A percentile compares a stretch with the other conserved stretches of the same genome.
Evolutionary conservation across 2,113 vertebrate genomes (phyloP).

Genomic region (Labeo rohita): DNA sequence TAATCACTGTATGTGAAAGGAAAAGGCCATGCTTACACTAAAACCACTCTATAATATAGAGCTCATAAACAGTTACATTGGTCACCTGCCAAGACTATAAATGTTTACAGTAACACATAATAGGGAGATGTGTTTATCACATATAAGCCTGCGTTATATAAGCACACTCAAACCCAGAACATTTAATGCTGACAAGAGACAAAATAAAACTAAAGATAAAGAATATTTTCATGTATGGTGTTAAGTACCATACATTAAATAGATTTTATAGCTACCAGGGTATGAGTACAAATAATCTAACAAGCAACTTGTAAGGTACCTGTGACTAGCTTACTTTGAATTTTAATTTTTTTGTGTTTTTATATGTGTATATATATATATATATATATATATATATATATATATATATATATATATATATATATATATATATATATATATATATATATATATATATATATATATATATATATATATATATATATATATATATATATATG

Average conservation of each 20-base stretch:
- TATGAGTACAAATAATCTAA: not conserved
- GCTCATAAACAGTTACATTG: conserved; percentile 41
- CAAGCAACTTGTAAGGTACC: not conserved
- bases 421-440: too few relatives aligned
- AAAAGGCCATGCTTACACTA: not conserved
- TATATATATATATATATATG: too few relatives aligned
- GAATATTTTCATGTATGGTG: not conserved
- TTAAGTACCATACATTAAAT: not conserved
- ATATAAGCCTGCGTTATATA: not conserved
- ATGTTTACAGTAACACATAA: conserved; percentile 67
- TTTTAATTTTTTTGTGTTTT: too few relatives aligned
- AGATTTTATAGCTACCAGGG: not conserved
- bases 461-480: too few relatives aligned
- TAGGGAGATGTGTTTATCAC: conserved; percentile 75
- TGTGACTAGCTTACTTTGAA: too few relatives aligned
- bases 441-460: too few relatives aligned
- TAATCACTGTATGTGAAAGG: not conserved
- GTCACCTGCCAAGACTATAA: conserved; percentile 47
- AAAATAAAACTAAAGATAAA: not conserved
- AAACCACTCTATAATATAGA: conserved; percentile 14
- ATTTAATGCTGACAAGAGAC: not conserved
- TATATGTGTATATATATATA: too few relatives aligned
- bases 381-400: too few relatives aligned
- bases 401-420: too few relatives aligned
- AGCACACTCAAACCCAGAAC: not conserved